Evolutionary conservation across 1,140 invertebrate species (phyloP).

Genomic region (Stratiolaelaps scimitus): DNA sequence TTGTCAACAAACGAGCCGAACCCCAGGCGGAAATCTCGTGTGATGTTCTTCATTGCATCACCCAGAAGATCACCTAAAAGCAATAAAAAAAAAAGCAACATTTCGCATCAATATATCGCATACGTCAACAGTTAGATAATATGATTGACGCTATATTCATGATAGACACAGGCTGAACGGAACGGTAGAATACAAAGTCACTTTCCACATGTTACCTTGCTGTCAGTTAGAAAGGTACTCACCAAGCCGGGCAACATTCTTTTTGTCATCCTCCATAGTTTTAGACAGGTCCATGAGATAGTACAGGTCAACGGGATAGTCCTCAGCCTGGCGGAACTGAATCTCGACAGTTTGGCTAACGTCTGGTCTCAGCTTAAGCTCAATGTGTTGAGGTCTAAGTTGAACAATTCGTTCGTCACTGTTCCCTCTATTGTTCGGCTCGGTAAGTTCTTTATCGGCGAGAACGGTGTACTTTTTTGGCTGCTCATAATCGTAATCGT

Average conservation of each 20-base stretch:
- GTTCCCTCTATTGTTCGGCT: neutral
- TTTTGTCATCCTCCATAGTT: conserved; percentile 61
- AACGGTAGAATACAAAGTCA: too few species aligned
- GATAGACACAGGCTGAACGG: too few species aligned
- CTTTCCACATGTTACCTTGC: too few species aligned
- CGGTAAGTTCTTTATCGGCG: neutral
- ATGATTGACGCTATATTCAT: too few species aligned
- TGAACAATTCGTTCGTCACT: conserved; percentile 34
- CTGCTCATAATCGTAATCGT: neutral
- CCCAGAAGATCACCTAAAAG: conserved; percentile 39
- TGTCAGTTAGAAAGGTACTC: too few species aligned
- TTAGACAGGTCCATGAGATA: conserved; percentile 71
- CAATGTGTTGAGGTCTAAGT: conserved; percentile 36
- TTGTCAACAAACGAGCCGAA: conserved; percentile 99
- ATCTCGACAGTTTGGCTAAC: conserved; percentile 39
- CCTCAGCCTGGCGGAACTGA: conserved; percentile 50
- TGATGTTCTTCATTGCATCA: conserved; percentile 59
- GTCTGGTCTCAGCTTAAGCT: conserved; percentile 23
- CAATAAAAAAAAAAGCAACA: too few species aligned
- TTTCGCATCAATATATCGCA: too few species aligned
- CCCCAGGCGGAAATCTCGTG: conserved; percentile 79
- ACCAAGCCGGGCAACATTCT: conserved; percentile 53
- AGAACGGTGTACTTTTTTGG: neutral
- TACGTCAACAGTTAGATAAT: too few species aligned
- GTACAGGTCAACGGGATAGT: conserved; percentile 78